Evolutionary conservation across 1,140 invertebrate genomes (phyloP).

Genomic region (Trichonephila clavata): DNA sequence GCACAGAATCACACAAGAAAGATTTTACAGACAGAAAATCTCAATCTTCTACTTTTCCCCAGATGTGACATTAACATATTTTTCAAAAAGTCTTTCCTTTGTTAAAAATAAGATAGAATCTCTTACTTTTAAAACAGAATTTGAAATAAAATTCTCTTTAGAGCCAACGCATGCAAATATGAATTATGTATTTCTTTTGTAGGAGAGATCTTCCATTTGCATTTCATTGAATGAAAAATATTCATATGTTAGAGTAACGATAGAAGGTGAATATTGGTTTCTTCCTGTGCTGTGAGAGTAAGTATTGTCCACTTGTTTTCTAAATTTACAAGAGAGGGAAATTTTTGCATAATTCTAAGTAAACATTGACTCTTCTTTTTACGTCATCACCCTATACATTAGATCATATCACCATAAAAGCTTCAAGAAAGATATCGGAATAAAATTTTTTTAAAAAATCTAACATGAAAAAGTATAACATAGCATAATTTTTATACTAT

Average conservation of each 20-base stretch:
- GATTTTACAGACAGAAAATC: too few relatives aligned
- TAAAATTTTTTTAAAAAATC: too few relatives aligned
- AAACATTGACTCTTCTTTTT: too few relatives aligned
- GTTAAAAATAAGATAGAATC: background rate
- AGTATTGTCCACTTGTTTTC: background rate
- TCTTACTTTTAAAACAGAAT: background rate
- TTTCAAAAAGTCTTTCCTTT: background rate
- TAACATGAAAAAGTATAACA: too few relatives aligned
- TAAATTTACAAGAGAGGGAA: background rate
- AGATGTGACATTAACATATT: background rate
- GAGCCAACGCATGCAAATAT: background rate
- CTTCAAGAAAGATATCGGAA: too few relatives aligned
- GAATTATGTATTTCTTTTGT: background rate
- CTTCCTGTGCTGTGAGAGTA: background rate
- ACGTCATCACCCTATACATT: too few relatives aligned
- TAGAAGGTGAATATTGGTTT: background rate
- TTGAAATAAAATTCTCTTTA: background rate
- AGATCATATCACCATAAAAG: too few relatives aligned
- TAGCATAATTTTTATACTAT: too few relatives aligned
- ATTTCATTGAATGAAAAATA: conserved; percentile 1
- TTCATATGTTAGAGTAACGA: background rate
- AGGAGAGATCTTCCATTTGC: background rate
- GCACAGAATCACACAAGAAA: too few relatives aligned
- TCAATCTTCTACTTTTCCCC: too few relatives aligned
- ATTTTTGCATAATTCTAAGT: too few relatives aligned